Percentiles rank a stretch among this genome's conserved stretches.
phyloP scores from a whole-genome alignment of 1,140 invertebrate genomes.

The Achatina immaculata region DNA sequence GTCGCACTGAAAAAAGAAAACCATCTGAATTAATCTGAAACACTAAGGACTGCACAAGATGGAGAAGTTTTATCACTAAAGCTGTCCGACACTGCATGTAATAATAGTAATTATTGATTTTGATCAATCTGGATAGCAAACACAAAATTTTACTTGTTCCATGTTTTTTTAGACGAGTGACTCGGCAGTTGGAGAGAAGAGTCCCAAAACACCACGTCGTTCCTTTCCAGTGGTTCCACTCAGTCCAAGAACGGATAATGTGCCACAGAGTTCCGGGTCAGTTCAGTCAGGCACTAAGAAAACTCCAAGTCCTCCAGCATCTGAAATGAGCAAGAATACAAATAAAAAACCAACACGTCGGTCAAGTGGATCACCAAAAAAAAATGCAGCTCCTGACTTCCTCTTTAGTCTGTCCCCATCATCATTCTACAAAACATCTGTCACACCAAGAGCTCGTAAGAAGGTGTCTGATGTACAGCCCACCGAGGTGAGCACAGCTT shows the following conservation, averaged over 20 bases:
- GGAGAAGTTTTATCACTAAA: too few species aligned
- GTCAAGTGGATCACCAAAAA: neutral
- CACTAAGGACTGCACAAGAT: too few species aligned
- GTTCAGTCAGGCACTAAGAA: conserved; percentile 12
- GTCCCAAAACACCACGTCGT: neutral
- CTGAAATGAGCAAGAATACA: neutral
- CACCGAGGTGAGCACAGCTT: neutral
- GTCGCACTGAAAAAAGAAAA: too few species aligned
- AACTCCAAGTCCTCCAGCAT: neutral
- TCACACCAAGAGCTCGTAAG: conserved; percentile 6
- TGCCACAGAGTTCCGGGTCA: conserved; percentile 6
- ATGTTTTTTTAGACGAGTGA: neutral
- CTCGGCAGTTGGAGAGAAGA: conserved; percentile 18
- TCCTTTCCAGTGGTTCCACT: conserved; percentile 14
- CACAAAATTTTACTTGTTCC: too few species aligned
- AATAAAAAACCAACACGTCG: conserved; percentile 1
- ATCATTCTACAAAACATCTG: conserved; percentile 37
- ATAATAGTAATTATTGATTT: too few species aligned
- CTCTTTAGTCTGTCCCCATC: conserved; percentile 38
- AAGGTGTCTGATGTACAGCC: neutral
- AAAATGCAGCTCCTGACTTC: conserved; percentile 24
- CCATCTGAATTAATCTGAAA: too few species aligned
- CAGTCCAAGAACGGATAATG: conserved; percentile 44
- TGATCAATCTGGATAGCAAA: too few species aligned
- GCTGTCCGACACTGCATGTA: too few species aligned